Conservation (phyloP, 2,797 vertebrate species). For the Oryzias dopingdopingensis region DNA sequence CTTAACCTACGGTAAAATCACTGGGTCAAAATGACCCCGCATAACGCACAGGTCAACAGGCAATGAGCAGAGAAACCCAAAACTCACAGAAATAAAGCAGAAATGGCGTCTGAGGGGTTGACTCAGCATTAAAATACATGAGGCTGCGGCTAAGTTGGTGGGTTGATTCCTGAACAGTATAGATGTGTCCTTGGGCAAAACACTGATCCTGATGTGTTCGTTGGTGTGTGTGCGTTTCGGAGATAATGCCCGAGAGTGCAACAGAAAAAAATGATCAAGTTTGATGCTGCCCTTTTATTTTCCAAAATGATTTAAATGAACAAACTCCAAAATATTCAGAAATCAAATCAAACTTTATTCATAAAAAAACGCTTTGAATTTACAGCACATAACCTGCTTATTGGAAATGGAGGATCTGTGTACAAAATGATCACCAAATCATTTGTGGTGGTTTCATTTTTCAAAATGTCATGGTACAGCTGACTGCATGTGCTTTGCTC, state of each 20-base stretch:
- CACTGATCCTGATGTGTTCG: neutral
- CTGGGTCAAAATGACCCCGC: neutral
- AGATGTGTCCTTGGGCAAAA: neutral
- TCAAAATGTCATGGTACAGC: neutral
- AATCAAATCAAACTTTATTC: no score
- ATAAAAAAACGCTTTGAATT: neutral
- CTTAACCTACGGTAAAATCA: slow-evolving; percentile 25
- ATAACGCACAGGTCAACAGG: neutral
- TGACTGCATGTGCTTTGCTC: slow-evolving; percentile 7
- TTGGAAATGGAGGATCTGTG: neutral
- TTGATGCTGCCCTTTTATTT: no score
- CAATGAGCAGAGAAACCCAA: neutral
- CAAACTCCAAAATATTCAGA: no score
- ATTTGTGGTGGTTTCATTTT: neutral
- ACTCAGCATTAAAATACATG: no score
- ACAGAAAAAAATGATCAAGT: no score
- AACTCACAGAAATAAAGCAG: neutral
- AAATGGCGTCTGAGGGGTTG: no score
- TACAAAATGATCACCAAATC: neutral
- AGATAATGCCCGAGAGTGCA: no score
- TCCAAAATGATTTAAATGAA: no score
- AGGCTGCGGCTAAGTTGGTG: no score
- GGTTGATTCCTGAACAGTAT: neutral
- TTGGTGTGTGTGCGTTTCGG: neutral
- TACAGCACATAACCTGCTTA: neutral